These are phyloP conservation scores for Melinopterus prodromus DNA, from an alignment of 2,888 invertebrate species.

Conservation along the genomic window DNA sequence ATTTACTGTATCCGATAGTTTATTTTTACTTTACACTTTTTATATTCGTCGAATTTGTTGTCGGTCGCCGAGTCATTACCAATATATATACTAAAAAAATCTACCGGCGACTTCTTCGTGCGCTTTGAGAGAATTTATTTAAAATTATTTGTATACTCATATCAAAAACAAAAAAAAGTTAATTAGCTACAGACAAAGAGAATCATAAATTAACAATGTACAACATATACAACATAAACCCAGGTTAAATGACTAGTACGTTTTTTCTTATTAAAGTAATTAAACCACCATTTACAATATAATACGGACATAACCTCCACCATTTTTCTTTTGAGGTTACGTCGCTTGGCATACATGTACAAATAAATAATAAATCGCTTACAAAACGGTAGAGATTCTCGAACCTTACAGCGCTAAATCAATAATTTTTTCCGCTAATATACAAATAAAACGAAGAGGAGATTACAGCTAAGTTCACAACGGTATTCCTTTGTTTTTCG, in stretches of 20 bases:
- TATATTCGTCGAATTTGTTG: neutral
- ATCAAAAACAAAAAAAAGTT: constrained; percentile 5
- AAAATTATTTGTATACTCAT: constrained; percentile 7
- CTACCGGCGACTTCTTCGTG: neutral
- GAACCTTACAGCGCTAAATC: neutral
- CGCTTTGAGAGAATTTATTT: neutral
- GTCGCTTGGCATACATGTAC: neutral
- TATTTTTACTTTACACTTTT: neutral
- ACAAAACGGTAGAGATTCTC: neutral
- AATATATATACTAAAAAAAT: neutral
- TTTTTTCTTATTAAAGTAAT: constrained; percentile 54
- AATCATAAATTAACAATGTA: constrained; percentile 44
- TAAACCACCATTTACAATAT: constrained; percentile 50
- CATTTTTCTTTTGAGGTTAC: too few species aligned
- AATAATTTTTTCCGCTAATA: too few species aligned
- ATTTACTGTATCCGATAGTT: constrained; percentile 30
- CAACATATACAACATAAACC: constrained; percentile 49
- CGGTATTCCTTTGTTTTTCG: constrained; percentile 44
- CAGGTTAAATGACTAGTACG: constrained; percentile 56
- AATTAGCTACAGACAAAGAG: constrained; percentile 31
- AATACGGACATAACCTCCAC: constrained; percentile 10
- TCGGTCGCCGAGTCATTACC: neutral
- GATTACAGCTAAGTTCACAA: neutral
- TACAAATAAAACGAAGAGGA: neutral
- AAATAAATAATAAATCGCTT: neutral